A percentile compares a stretch with the other conserved stretches of the same genome.
These are phyloP conservation scores for Phylloscopus collybita DNA, from an alignment of 2,797 vertebrate species.

Conservation along the genomic window DNA sequence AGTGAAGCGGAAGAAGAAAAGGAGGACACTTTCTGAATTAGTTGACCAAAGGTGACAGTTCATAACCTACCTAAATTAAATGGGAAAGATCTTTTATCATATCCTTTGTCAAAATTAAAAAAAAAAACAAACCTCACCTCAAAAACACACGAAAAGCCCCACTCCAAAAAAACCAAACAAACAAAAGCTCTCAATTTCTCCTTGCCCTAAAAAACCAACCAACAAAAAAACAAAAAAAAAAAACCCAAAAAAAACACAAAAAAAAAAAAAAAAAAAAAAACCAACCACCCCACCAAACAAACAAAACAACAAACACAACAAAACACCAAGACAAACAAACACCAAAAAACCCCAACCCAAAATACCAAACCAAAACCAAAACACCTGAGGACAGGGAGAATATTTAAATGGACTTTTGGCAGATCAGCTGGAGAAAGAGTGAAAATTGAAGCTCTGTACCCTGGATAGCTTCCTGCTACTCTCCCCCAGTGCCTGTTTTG, in stretches of 20 bases:
- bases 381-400: background rate
- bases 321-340: background rate
- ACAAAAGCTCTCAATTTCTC: no score
- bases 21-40: background rate
- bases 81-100: background rate
- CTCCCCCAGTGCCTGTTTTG: background rate
- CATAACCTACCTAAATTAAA: background rate
- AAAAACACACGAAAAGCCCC: no score
- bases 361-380: background rate
- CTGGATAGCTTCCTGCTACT: background rate
- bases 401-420: background rate
- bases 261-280: no score
- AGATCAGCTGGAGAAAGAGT: background rate
- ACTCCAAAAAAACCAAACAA: no score
- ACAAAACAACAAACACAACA: no score
- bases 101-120: background rate
- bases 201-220: background rate
- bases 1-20: background rate
- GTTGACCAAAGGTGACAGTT: background rate
- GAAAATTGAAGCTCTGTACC: rapidly evolving
- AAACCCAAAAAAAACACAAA: no score
- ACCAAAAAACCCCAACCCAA: background rate
- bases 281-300: no score
- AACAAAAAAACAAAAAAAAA: background rate
- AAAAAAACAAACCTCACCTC: background rate